A percentile compares a stretch with the other conserved stretches of the same genome.
These are phyloP conservation scores for Discoglossus pictus DNA, from an alignment of 2,797 vertebrate species.

Conservation along the genomic window DNA sequence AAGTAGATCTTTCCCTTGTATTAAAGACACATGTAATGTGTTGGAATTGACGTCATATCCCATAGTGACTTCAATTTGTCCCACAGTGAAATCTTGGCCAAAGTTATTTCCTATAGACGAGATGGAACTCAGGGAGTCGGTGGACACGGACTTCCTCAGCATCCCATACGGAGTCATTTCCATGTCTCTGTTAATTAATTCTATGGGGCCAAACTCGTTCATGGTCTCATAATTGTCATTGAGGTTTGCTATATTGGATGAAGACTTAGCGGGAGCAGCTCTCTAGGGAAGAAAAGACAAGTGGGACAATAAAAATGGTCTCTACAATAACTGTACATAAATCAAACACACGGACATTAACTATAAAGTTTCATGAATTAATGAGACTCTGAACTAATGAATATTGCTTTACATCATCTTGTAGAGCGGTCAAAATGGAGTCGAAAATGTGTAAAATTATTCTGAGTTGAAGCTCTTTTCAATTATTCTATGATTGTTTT, in stretches of 20 bases:
- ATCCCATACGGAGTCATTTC: slow-evolving; percentile 76
- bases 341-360: no score
- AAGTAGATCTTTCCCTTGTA: slow-evolving; percentile 96
- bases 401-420: no score
- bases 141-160: slow-evolving; percentile 87
- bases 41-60: slow-evolving; percentile 76
- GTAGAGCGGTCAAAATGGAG: no score
- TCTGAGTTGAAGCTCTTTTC: no score
- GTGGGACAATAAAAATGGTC: no score
- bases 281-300: slow-evolving; percentile 69
- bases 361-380: no score
- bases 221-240: slow-evolving; percentile 85
- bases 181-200: slow-evolving; percentile 85
- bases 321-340: no score
- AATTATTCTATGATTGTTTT: no score
- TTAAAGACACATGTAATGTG: slow-evolving; percentile 79
- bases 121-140: slow-evolving; percentile 91
- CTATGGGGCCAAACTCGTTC: slow-evolving; percentile 87
- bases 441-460: no score
- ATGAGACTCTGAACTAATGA: no score
- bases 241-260: slow-evolving; percentile 72
- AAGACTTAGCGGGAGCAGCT: slow-evolving; percentile 70
- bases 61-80: slow-evolving; percentile 91
- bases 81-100: slow-evolving; percentile 90
- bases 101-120: slow-evolving; percentile 96